Percentiles rank a stretch among this genome's conserved stretches.
phyloP scores from a whole-genome alignment of 2,797 vertebrate species.

The Synaphobranchus kaupii region DNA sequence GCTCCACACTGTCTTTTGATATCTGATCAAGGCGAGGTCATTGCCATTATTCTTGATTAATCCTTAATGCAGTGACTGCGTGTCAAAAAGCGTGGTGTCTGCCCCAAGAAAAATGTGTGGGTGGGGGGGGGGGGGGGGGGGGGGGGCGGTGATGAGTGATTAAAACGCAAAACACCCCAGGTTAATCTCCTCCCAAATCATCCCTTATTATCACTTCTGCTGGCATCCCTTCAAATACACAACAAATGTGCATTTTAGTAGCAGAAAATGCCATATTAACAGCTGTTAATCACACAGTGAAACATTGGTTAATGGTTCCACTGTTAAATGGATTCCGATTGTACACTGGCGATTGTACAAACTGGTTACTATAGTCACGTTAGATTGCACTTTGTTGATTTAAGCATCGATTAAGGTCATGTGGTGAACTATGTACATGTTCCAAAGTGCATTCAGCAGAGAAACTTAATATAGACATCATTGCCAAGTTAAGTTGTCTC shows the following conservation, averaged over 20 bases:
- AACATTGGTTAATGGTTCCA: not conserved
- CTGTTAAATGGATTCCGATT: not conserved
- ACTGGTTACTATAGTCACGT: not conserved
- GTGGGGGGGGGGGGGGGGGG: not conserved
- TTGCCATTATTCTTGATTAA: constrained; percentile 31
- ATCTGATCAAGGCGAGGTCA: constrained; percentile 25
- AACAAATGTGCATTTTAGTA: not conserved
- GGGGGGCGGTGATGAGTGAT: too few species aligned
- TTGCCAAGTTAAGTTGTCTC: not conserved
- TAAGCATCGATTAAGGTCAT: constrained; percentile 16
- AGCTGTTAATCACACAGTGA: not conserved
- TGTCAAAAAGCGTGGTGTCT: constrained; percentile 14
- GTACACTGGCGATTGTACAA: not conserved
- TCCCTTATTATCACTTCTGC: not conserved
- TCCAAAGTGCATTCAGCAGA: not conserved
- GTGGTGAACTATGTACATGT: not conserved
- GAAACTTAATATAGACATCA: not conserved
- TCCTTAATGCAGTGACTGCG: constrained; percentile 16
- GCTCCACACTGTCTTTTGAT: constrained; percentile 23
- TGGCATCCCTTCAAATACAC: not conserved
- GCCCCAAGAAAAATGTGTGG: not conserved
- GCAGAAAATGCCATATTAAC: not conserved
- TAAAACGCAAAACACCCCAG: not conserved
- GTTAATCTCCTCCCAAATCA: not conserved
- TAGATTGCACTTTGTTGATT: constrained; percentile 11